phyloP scores from a whole-genome alignment of 2,797 vertebrate genomes.

The Gymnopithys bicolor region DNA sequence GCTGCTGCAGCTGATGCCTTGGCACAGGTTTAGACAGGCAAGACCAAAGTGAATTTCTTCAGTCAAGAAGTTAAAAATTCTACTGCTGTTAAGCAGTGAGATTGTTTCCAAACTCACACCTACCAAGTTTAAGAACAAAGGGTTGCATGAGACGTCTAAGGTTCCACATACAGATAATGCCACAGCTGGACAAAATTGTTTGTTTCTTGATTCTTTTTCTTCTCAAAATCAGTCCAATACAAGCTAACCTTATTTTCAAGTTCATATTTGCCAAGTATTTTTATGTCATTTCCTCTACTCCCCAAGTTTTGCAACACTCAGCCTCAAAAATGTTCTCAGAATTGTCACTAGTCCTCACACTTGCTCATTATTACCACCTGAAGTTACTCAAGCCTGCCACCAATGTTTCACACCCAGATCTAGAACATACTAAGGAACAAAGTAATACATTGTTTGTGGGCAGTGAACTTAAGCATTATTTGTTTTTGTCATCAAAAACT shows the following conservation, averaged over 20 bases:
- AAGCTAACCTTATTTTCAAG: background rate
- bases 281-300: background rate
- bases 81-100: background rate
- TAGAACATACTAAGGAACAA: background rate
- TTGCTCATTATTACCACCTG: background rate
- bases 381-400: background rate
- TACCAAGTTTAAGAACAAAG: background rate
- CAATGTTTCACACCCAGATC: background rate
- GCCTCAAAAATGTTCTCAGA: background rate
- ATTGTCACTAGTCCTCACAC: background rate
- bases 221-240: background rate
- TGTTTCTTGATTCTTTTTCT: background rate
- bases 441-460: background rate
- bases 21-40: background rate
- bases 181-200: background rate
- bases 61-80: background rate
- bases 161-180: background rate
- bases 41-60: background rate
- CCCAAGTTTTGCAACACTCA: background rate
- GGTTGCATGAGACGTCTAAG: background rate
- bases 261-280: background rate
- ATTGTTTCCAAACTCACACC: background rate
- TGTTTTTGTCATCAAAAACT: background rate
- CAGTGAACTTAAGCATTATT: background rate
- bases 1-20: background rate